Evolutionary conservation across 1,140 invertebrate species (phyloP).

Genomic region (Delia radicum): DNA sequence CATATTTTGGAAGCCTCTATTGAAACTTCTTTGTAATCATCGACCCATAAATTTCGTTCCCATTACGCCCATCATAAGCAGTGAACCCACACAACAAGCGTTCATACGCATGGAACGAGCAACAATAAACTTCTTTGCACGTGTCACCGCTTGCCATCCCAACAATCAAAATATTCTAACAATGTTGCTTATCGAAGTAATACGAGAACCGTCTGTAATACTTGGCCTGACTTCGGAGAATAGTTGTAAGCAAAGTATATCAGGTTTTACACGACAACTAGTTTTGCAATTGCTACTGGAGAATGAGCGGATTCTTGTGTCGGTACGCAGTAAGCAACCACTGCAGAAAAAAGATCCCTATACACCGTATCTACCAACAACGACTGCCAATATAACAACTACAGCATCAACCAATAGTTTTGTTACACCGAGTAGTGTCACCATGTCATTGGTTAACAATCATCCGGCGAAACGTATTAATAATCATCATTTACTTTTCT

Average conservation of each 20-base stretch:
- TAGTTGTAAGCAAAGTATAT: conserved; percentile 59
- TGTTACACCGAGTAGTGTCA: conserved; percentile 29
- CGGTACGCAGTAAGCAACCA: conserved; percentile 62
- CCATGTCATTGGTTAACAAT: conserved; percentile 45
- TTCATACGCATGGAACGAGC: conserved; percentile 71
- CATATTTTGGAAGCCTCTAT: conserved; percentile 79
- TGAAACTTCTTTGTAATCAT: conserved; percentile 70
- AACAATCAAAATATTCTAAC: conserved; percentile 82
- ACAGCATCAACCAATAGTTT: background rate
- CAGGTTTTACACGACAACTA: conserved; percentile 82
- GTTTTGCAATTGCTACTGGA: conserved; percentile 83
- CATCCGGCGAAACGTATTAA: conserved; percentile 56
- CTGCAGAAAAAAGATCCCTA: conserved; percentile 43
- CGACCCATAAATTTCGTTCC: conserved; percentile 45
- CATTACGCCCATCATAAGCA: conserved; percentile 40
- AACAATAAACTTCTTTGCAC: conserved; percentile 73
- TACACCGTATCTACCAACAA: conserved; percentile 33
- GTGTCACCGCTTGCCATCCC: conserved; percentile 81
- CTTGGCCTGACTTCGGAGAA: background rate
- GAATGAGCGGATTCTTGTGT: conserved; percentile 78
- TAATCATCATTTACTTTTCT: conserved; percentile 66
- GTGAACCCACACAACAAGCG: conserved; percentile 59
- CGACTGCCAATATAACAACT: background rate
- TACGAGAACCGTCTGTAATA: conserved; percentile 40
- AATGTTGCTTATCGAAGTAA: conserved; percentile 63